A percentile compares a stretch with the other conserved stretches of the same genome.
Evolutionary conservation across 2,113 vertebrate species (phyloP).

Genomic region (Chamaetylas fuelleborni): DNA sequence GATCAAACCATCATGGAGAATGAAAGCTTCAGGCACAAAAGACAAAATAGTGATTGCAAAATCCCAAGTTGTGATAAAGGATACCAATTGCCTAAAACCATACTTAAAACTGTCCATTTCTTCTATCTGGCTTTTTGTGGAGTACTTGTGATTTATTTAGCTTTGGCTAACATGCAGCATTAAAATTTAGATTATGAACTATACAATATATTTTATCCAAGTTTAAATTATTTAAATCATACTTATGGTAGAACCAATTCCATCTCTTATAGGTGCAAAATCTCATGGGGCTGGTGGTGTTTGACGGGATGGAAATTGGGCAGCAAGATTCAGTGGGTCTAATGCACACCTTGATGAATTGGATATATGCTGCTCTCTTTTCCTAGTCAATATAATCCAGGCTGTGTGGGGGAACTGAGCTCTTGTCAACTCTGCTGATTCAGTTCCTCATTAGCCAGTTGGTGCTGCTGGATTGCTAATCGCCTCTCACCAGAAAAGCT

Average conservation of each 20-base stretch:
- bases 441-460: background rate
- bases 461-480: background rate
- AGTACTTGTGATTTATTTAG: background rate
- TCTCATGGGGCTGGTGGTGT: background rate
- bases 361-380: background rate
- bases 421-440: background rate
- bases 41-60: constrained; percentile 10
- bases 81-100: background rate
- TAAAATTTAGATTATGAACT: background rate
- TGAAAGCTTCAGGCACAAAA: background rate
- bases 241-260: background rate
- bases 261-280: background rate
- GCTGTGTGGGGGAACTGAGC: background rate
- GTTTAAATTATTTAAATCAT: background rate
- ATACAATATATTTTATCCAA: background rate
- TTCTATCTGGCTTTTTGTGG: background rate
- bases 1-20: constrained; percentile 22
- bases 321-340: background rate
- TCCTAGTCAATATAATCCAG: background rate
- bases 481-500: background rate
- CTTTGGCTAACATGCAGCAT: background rate
- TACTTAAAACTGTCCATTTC: background rate
- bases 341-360: background rate
- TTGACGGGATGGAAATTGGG: background rate
- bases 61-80: background rate